Base-by-base conservation (phyloP, 1,140 invertebrate genomes). In the Chironomus striatipennis region DNA sequence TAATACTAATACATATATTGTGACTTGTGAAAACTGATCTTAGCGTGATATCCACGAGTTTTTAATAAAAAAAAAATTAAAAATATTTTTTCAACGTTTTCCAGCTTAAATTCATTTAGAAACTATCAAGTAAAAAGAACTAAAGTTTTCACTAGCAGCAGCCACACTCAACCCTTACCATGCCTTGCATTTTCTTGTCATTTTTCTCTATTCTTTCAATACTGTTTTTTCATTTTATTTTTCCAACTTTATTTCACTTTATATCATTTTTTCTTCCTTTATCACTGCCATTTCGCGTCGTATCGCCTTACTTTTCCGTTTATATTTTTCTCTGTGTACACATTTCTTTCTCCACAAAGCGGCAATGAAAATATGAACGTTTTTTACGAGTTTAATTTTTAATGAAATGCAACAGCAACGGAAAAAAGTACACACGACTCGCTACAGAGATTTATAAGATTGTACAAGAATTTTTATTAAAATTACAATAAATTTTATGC, bases 401-500 rank as follows among this genome's bases (percentile, higher is more conserved):
- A 70, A 70, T 70, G 65, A 70, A 70, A 70, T 70, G 65, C 65
- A 70, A 70, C 65, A 70, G 65, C 17, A 70, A 70, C 17, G 20
- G 20, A 70, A 21, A 18, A 20, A 70, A 67, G 64, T 20, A 70
- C 65, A 21, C 65, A 21, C 65, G 18, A 8, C 64, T 9, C 64
- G 65, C 17, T 20, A 70, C 65, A 70, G 65, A 70, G 65, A 70
- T 70, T 70, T 70, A 70, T 70, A 70, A 70, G 65, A 70, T 20
- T 17, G 65, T 70, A 70, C 65, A 70, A 70, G 65, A 70, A 70
- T 70, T 70, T 57, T 70, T 70, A 70, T 70, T 70, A 70, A 70
- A 70, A 70, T 70, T 70, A 70, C 65, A 70, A 70, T 70, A 70
- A 70, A 70, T 70, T 70, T 70, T 70, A 70, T 70, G 65, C 65